Percentiles rank a stretch among this genome's conserved stretches.
Conservation (phyloP, 1,140 invertebrate genomes). For the Camponotus pennsylvanicus region DNA sequence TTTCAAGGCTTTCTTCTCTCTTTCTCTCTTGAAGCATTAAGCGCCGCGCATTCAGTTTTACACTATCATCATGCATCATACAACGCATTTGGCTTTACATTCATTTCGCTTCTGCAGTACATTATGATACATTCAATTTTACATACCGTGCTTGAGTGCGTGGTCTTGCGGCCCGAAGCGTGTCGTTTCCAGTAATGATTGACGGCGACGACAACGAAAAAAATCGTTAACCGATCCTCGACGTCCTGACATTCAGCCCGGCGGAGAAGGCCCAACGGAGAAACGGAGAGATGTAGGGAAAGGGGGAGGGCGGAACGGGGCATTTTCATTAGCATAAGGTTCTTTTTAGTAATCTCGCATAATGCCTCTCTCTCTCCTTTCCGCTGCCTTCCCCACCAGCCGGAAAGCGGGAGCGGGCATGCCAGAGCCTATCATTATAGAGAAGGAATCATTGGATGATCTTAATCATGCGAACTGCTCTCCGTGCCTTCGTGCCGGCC, state of each 20-base stretch:
- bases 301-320: conserved; percentile 55
- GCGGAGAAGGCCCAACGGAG: not conserved
- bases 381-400: conserved; percentile 62
- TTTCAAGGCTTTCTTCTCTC: not conserved
- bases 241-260: conserved; percentile 34
- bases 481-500: conserved; percentile 82
- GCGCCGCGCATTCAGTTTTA: conserved; percentile 14
- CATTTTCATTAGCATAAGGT: conserved; percentile 84
- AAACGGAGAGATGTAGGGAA: conserved; percentile 28
- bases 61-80: not conserved
- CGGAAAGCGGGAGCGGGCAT: conserved; percentile 76
- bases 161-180: conserved; percentile 17
- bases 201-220: conserved; percentile 9
- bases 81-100: conserved; percentile 8
- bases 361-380: conserved; percentile 59
- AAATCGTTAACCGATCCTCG: conserved; percentile 17
- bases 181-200: conserved; percentile 32
- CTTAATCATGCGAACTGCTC: conserved; percentile 86
- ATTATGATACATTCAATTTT: conserved; percentile 31
- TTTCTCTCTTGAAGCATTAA: not conserved
- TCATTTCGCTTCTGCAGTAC: not conserved
- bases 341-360: conserved; percentile 77
- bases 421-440: conserved; percentile 86
- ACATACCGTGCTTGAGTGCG: not conserved
- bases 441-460: conserved; percentile 87